These are phyloP conservation scores for Origma solitaria DNA, from an alignment of 2,113 vertebrate genomes.

Conservation along the genomic window DNA sequence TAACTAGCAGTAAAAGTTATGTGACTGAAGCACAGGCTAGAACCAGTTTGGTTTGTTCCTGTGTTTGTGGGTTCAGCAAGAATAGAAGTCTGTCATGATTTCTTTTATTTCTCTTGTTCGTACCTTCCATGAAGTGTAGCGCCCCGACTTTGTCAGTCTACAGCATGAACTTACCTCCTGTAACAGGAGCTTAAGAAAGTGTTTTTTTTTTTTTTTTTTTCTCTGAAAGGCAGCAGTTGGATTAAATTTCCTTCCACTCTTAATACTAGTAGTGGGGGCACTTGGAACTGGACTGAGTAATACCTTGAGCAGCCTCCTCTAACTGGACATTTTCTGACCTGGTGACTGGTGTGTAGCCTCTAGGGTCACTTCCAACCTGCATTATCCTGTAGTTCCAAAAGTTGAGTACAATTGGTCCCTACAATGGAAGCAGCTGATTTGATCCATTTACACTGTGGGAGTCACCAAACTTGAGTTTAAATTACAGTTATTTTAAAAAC, in stretches of 20 bases:
- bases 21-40: not conserved
- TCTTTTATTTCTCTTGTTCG: not conserved
- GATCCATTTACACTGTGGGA: not conserved
- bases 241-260: not conserved
- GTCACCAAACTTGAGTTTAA: not conserved
- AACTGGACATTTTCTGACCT: rapidly evolving
- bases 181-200: not conserved
- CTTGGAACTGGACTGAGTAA: not conserved
- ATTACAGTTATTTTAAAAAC: not conserved
- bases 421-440: not conserved
- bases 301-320: not conserved
- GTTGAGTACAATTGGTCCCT: not conserved
- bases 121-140: not conserved
- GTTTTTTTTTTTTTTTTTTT: not conserved
- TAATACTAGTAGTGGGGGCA: not conserved
- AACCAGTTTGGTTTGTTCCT: slow-evolving; percentile 39
- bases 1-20: slow-evolving; percentile 34
- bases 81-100: not conserved
- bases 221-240: not conserved
- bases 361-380: not conserved
- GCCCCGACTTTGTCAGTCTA: not conserved
- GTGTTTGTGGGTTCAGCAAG: not conserved
- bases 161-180: not conserved
- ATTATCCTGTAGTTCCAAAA: not conserved
- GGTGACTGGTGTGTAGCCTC: not conserved